Evolutionary conservation across 2,888 invertebrate species (phyloP).

Genomic region (Melanotus villosus): DNA sequence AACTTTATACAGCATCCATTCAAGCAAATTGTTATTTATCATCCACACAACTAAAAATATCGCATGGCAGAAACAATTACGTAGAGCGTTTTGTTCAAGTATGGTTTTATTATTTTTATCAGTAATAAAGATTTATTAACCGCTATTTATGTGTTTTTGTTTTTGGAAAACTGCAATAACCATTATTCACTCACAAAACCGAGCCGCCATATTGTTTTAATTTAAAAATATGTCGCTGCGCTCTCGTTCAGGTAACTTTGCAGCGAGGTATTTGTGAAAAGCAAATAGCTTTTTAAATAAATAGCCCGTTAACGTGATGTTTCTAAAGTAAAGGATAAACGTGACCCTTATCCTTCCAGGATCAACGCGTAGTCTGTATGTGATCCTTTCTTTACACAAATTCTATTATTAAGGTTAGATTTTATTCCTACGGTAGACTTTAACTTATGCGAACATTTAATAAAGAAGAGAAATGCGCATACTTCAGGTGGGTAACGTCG

Average conservation of each 20-base stretch:
- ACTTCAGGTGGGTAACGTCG: not conserved
- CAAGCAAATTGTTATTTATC: too few relatives aligned
- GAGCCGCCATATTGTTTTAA: constrained; percentile 3
- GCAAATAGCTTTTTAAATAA: not conserved
- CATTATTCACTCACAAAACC: too few relatives aligned
- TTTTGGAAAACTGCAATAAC: too few relatives aligned
- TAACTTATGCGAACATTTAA: not conserved
- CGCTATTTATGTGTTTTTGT: too few relatives aligned
- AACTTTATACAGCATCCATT: too few relatives aligned
- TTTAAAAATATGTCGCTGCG: too few relatives aligned
- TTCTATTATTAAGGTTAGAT: too few relatives aligned
- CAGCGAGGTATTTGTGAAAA: not conserved
- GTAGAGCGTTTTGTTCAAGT: too few relatives aligned
- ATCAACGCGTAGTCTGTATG: not conserved
- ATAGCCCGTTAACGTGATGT: not conserved
- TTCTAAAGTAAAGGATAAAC: not conserved
- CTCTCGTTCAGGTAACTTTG: not conserved
- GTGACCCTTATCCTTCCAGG: not conserved
- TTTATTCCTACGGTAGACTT: not conserved
- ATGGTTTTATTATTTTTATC: too few relatives aligned
- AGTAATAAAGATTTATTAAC: too few relatives aligned
- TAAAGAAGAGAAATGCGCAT: not conserved
- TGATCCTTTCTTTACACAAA: not conserved
- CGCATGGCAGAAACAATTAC: too few relatives aligned
- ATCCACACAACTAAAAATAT: too few relatives aligned